These are phyloP conservation scores for Sipha flava DNA, from an alignment of 1,140 invertebrate genomes.

Conservation along the genomic window DNA sequence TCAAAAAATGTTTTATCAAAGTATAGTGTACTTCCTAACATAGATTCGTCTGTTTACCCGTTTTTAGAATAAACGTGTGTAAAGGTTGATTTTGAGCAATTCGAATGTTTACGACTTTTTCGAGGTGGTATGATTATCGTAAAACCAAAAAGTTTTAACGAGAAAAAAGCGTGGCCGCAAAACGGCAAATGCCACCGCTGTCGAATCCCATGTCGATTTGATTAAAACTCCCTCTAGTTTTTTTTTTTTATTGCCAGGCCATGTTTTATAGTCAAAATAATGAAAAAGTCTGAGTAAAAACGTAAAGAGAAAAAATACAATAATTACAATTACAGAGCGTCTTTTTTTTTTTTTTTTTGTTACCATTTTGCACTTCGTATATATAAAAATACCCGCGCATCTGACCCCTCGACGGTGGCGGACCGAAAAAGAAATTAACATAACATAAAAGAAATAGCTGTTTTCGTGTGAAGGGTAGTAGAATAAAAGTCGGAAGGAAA, in stretches of 20 bases:
- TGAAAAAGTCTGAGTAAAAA: slow-evolving; percentile 28
- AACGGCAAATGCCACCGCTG: slow-evolving; percentile 13
- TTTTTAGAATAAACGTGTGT: not conserved
- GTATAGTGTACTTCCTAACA: no score
- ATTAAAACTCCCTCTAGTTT: slow-evolving; percentile 28
- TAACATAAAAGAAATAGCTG: slow-evolving; percentile 33
- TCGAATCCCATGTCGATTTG: slow-evolving; percentile 26
- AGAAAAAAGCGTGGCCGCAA: slow-evolving; percentile 22
- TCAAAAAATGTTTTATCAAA: no score
- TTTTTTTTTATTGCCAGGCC: slow-evolving; percentile 10
- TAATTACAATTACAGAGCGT: slow-evolving; percentile 25
- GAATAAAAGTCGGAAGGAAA: slow-evolving; percentile 31
- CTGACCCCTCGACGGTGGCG: slow-evolving; percentile 24
- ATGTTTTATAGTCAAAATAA: slow-evolving; percentile 30
- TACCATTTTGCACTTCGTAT: slow-evolving; percentile 26
- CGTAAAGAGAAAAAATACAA: slow-evolving; percentile 20
- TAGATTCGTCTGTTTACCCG: not conserved
- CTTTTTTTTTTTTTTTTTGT: not conserved
- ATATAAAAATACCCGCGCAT: not conserved
- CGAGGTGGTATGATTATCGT: slow-evolving; percentile 18
- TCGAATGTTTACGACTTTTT: slow-evolving; percentile 20
- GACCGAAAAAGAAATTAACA: slow-evolving; percentile 31
- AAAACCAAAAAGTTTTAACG: slow-evolving; percentile 31
- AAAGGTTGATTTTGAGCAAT: not conserved
- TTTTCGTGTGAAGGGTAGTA: slow-evolving; percentile 24